Evolutionary conservation across 2,113 vertebrate genomes (phyloP).

Genomic region (Eolophus roseicapilla): DNA sequence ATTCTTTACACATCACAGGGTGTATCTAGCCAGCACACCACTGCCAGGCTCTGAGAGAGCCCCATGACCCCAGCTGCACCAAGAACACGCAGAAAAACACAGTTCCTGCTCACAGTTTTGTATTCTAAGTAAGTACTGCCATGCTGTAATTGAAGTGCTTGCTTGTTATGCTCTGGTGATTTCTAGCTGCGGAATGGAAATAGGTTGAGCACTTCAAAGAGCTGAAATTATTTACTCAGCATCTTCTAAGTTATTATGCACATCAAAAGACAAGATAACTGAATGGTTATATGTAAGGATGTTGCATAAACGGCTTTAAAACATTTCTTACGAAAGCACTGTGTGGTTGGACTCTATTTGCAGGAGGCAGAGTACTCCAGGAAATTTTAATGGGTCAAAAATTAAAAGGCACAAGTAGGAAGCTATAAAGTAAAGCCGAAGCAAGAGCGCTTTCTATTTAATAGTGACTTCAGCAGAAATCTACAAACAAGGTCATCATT

Average conservation of each 20-base stretch:
- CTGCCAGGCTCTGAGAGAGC: neutral
- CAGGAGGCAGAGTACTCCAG: neutral
- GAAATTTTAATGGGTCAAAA: slow-evolving; percentile 7
- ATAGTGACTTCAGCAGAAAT: neutral
- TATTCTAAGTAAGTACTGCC: neutral
- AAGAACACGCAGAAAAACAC: neutral
- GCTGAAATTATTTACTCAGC: slow-evolving; percentile 34
- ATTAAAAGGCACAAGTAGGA: neutral
- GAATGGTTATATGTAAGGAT: neutral
- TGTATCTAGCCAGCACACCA: neutral
- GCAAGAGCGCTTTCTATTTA: neutral
- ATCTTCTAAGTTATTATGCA: neutral
- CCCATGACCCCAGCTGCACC: neutral
- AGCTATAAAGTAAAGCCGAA: neutral
- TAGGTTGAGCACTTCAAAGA: neutral
- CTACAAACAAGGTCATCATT: neutral
- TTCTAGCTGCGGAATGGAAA: slow-evolving; percentile 33
- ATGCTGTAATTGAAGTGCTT: neutral
- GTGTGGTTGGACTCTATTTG: neutral
- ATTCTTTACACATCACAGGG: neutral
- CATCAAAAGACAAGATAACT: slow-evolving; percentile 31
- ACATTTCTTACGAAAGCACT: neutral
- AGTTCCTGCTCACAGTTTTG: neutral
- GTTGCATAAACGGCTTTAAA: slow-evolving; percentile 21
- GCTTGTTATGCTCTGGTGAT: neutral